Conservation (phyloP, 2,888 invertebrate genomes). For the Tillus elongatus region DNA sequence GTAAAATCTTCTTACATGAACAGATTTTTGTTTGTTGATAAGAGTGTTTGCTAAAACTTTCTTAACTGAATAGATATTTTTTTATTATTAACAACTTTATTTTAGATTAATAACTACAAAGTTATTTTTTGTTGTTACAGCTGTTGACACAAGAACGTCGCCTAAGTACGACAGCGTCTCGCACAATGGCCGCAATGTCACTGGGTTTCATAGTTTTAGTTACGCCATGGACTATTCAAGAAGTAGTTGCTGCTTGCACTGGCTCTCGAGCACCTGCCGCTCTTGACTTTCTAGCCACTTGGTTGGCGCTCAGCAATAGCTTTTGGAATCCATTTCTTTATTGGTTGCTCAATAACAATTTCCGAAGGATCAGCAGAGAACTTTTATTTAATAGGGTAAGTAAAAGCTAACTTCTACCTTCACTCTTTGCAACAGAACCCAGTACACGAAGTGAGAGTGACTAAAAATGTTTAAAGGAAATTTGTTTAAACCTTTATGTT, state of each 20-base stretch:
- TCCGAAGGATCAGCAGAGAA: slow-evolving; percentile 69
- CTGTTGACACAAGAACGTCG: slow-evolving; percentile 56
- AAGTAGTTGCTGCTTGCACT: slow-evolving; percentile 83
- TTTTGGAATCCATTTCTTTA: slow-evolving; percentile 87
- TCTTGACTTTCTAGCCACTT: slow-evolving; percentile 76
- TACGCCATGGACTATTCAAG: slow-evolving; percentile 84
- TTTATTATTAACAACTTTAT: too few species aligned
- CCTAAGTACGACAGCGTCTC: slow-evolving; percentile 69
- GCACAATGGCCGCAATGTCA: slow-evolving; percentile 88
- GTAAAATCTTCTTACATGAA: too few species aligned
- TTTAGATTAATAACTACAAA: too few species aligned
- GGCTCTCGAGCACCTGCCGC: slow-evolving; percentile 74
- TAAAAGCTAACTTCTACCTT: slow-evolving; percentile 9
- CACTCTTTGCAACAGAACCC: too few species aligned
- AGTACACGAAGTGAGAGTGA: too few species aligned
- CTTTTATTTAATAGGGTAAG: slow-evolving; percentile 66
- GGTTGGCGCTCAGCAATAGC: slow-evolving; percentile 79
- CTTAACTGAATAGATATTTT: too few species aligned
- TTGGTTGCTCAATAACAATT: slow-evolving; percentile 80
- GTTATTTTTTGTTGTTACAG: too few species aligned
- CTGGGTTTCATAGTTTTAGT: slow-evolving; percentile 85
- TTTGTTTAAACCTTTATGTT: too few species aligned
- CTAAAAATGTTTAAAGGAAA: too few species aligned
- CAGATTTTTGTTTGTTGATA: too few species aligned
- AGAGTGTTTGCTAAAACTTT: too few species aligned